Conservation (phyloP, 2,797 vertebrate genomes). For the Euphonia xanthogaster region DNA sequence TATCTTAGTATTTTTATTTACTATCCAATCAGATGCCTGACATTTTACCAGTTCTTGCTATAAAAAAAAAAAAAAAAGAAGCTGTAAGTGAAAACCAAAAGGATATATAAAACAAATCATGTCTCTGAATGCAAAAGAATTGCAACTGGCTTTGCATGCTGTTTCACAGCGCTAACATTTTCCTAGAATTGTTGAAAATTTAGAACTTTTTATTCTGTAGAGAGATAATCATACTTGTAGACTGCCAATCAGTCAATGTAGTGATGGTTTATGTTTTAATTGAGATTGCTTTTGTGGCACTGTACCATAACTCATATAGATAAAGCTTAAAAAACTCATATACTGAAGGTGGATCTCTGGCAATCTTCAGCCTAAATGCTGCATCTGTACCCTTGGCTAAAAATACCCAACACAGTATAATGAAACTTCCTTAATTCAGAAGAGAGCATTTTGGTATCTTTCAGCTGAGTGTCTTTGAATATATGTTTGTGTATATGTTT, state of each 20-base stretch:
- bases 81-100: neutral
- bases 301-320: neutral
- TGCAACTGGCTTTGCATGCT: neutral
- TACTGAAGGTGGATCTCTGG: neutral
- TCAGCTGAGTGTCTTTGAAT: neutral
- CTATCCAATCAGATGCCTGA: neutral
- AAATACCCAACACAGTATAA: neutral
- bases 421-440: neutral
- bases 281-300: neutral
- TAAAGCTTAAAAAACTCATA: neutral
- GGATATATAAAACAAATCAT: neutral
- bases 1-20: constrained; percentile 3
- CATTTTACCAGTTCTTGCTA: neutral
- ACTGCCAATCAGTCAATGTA: neutral
- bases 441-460: neutral
- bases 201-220: neutral
- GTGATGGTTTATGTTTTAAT: neutral
- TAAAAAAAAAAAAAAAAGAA: neutral
- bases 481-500: neutral
- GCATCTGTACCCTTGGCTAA: neutral
- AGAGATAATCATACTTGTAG: neutral
- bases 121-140: neutral
- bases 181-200: neutral
- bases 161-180: neutral
- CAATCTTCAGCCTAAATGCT: neutral